Evolutionary conservation across 2,888 invertebrate species (phyloP).

Genomic region (Drosophila imparisetae): DNA sequence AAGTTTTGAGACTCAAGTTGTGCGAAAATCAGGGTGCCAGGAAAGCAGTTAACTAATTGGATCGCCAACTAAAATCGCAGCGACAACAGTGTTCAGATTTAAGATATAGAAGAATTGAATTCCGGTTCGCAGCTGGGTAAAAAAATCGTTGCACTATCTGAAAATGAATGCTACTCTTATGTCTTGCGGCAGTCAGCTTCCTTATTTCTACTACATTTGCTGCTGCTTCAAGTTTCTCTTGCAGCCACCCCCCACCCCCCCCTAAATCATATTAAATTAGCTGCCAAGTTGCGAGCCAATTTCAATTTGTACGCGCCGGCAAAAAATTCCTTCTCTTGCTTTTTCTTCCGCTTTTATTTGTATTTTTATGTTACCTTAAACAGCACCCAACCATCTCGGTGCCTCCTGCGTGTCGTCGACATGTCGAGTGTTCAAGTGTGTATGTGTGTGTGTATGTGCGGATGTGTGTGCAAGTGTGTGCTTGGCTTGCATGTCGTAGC

Average conservation of each 20-base stretch:
- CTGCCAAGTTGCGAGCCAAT: conserved; percentile 73
- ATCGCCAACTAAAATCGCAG: conserved; percentile 37
- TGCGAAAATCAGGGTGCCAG: conserved; percentile 4
- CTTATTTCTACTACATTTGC: background rate
- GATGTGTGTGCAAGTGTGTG: conserved; percentile 29
- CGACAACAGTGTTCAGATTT: conserved; percentile 23
- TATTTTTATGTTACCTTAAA: conserved; percentile 36
- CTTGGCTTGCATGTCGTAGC: conserved; percentile 57
- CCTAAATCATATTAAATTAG: conserved; percentile 72
- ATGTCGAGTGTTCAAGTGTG: conserved; percentile 52
- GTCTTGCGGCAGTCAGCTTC: conserved; percentile 35
- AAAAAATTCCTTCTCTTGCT: conserved; percentile 8
- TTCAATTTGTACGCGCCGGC: conserved; percentile 66
- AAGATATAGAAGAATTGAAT: conserved; percentile 10
- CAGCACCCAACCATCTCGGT: conserved; percentile 1
- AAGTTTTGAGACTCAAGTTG: conserved; percentile 56
- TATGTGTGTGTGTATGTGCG: conserved; percentile 5
- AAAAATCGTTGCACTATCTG: conserved; percentile 1
- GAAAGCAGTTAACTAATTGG: conserved; percentile 47
- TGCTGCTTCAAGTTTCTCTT: background rate
- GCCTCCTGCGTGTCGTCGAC: conserved; percentile 66
- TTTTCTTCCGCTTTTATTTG: conserved; percentile 2
- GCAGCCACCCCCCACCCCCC: background rate
- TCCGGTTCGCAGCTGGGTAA: conserved; percentile 16
- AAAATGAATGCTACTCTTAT: conserved; percentile 35